Conservation (phyloP, 2,113 vertebrate genomes). For the Gymnorhina tibicen region DNA sequence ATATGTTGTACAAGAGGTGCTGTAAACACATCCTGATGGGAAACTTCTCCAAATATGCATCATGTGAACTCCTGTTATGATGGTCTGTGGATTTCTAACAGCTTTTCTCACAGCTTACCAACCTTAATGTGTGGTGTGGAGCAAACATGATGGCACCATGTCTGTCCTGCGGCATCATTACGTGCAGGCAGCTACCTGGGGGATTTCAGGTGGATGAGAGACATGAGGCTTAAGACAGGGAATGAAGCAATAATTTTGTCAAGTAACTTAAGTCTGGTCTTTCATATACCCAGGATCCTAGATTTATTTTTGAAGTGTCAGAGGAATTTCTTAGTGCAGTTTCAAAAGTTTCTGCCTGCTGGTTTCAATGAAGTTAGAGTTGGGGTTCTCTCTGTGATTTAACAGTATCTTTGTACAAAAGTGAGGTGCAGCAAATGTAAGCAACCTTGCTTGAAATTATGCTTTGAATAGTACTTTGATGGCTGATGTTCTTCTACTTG, state of each 20-base stretch:
- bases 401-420: background rate
- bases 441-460: background rate
- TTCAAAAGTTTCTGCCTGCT: background rate
- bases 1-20: fast-evolving
- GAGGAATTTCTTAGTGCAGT: background rate
- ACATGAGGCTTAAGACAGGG: background rate
- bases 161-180: background rate
- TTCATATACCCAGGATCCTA: background rate
- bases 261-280: background rate
- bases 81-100: background rate
- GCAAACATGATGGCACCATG: background rate
- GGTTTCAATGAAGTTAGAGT: background rate
- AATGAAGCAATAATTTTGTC: background rate
- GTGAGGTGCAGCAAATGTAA: background rate
- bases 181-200: background rate
- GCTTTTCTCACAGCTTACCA: background rate
- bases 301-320: background rate
- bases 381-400: background rate
- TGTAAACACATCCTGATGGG: background rate
- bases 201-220: background rate
- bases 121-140: background rate
- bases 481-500: background rate
- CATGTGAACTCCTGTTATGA: background rate
- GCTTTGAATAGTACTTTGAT: background rate
- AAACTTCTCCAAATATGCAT: background rate